phyloP scores from a whole-genome alignment of 2,797 vertebrate genomes.

The Thaleichthys pacificus region DNA sequence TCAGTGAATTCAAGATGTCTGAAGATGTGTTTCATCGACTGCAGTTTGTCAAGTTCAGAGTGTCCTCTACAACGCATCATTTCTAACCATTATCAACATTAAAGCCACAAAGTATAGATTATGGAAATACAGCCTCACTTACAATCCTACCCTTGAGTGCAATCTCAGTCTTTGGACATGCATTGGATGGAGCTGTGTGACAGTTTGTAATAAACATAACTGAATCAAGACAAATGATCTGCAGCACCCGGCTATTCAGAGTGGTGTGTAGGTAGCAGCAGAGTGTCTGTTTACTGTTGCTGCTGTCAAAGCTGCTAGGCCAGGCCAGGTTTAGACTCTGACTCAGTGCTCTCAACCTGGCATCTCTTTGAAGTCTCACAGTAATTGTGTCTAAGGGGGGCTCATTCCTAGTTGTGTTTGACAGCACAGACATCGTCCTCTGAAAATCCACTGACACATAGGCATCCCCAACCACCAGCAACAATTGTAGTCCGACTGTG shows the following conservation, averaged over 20 bases:
- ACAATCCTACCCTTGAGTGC: not conserved
- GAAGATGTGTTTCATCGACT: not conserved
- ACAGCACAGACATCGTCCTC: not conserved
- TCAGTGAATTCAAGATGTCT: not conserved
- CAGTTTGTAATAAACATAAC: not conserved
- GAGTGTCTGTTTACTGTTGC: not conserved
- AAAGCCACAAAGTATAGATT: not conserved
- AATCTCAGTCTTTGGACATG: not conserved
- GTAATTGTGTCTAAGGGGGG: not conserved
- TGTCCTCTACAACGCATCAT: not conserved
- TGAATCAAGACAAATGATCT: not conserved
- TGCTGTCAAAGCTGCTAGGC: not conserved
- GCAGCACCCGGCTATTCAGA: not conserved
- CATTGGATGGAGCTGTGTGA: not conserved
- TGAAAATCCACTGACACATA: not conserved
- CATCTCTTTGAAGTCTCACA: not conserved
- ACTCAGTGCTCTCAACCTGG: not conserved
- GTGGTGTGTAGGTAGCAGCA: not conserved
- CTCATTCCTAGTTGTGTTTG: slow-evolving; percentile 1
- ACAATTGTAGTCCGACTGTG: not conserved
- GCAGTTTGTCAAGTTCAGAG: not conserved
- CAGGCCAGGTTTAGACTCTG: not conserved
- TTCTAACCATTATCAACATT: not conserved
- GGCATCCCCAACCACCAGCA: not conserved
- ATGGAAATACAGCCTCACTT: not conserved